Conservation (phyloP, 2,797 vertebrate species). For the Cephalopachus bancanus region DNA sequence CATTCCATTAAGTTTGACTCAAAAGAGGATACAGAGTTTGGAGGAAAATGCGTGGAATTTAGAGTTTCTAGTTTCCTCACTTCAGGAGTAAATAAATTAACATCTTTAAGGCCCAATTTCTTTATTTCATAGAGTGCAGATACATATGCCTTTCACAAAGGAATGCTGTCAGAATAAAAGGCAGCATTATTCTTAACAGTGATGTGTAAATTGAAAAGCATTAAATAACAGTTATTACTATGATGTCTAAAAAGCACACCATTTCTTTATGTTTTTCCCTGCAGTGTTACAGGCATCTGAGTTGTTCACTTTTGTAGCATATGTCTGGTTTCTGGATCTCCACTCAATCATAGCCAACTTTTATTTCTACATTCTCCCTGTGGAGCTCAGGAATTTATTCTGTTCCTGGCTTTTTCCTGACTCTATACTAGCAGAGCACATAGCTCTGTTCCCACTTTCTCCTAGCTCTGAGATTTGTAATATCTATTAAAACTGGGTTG, state of each 20-base stretch:
- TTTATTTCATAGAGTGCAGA: not conserved
- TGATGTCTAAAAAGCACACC: not conserved
- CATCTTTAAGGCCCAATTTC: not conserved
- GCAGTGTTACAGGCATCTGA: not conserved
- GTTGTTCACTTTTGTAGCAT: not conserved
- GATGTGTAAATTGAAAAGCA: not conserved
- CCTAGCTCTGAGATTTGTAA: slow-evolving; percentile 47
- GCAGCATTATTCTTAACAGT: not conserved
- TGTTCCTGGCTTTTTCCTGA: slow-evolving; percentile 16
- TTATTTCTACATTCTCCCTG: not conserved
- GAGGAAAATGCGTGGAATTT: slow-evolving; percentile 22
- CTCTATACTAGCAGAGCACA: not conserved
- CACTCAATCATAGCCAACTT: slow-evolving; percentile 40
- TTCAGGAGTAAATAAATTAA: slow-evolving; percentile 17
- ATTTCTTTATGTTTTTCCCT: not conserved
- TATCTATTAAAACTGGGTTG: not conserved
- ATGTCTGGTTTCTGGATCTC: not conserved
- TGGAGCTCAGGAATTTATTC: slow-evolving; percentile 64
- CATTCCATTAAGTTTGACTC: not conserved
- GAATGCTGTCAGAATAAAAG: slow-evolving; percentile 22
- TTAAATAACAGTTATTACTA: not conserved
- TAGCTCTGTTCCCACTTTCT: slow-evolving; percentile 35
- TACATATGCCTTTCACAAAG: slow-evolving; percentile 25
- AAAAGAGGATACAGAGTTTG: not conserved
- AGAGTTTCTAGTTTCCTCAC: slow-evolving; percentile 13